Percentiles rank a stretch among this genome's conserved stretches.
Evolutionary conservation across 2,888 invertebrate species (phyloP).

Genomic region (Cantharis lateralis): DNA sequence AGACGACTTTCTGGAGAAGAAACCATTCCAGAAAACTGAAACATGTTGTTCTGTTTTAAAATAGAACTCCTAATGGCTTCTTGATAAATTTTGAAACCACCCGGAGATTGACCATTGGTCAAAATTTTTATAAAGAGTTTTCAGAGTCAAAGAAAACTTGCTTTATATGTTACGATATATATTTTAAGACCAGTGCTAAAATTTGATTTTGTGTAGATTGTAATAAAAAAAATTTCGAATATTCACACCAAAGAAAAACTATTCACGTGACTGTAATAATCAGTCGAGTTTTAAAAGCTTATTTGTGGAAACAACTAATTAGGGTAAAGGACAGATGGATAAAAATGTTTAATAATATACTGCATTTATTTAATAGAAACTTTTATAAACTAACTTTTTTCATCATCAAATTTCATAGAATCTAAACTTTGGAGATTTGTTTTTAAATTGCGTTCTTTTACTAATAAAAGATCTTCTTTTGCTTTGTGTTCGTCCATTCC

Average conservation of each 20-base stretch:
- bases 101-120: too few species aligned
- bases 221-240: too few species aligned
- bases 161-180: too few species aligned
- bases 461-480: constrained; percentile 5
- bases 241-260: background rate
- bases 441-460: constrained; percentile 33
- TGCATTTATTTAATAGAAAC: background rate
- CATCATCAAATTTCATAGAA: background rate
- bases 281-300: too few species aligned
- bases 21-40: background rate
- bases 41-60: background rate
- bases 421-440: constrained; percentile 19
- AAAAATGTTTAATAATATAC: background rate
- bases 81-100: too few species aligned
- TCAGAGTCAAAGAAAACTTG: too few species aligned
- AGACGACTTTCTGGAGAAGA: background rate
- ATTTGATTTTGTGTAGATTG: too few species aligned
- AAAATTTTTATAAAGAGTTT: too few species aligned
- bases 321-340: background rate
- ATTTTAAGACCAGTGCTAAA: too few species aligned
- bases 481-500: constrained; percentile 44
- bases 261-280: background rate
- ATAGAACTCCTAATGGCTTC: too few species aligned
- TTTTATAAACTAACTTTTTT: constrained; percentile 5
- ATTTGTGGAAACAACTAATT: too few species aligned